Percentiles rank a stretch among this genome's conserved stretches.
phyloP scores from a whole-genome alignment of 2,888 invertebrate species.

The Choreutis nemorana region DNA sequence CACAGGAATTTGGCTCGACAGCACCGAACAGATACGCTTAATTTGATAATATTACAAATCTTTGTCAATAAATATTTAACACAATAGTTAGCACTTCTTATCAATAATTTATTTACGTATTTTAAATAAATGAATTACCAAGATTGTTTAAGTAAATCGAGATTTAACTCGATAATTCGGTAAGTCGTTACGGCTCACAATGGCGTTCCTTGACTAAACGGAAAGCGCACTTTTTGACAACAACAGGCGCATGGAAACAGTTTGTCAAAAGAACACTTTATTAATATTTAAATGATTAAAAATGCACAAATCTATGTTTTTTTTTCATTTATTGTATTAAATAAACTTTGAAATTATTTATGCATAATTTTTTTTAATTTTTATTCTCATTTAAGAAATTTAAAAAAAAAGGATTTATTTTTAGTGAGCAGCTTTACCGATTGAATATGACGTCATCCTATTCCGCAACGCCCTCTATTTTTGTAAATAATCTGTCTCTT shows the following conservation, averaged over 20 bases:
- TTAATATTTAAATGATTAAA: conserved; percentile 1
- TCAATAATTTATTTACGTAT: conserved; percentile 42
- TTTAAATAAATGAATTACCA: conserved; percentile 44
- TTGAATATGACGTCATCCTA: conserved; percentile 7
- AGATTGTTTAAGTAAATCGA: conserved; percentile 74
- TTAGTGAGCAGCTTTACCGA: conserved; percentile 1
- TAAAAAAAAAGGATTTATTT: not conserved
- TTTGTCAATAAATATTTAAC: conserved; percentile 49
- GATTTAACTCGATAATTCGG: conserved; percentile 70
- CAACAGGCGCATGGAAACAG: conserved; percentile 20
- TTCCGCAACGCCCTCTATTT: conserved; percentile 38
- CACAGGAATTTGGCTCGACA: conserved; percentile 74
- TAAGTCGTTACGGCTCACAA: conserved; percentile 86
- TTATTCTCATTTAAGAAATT: not conserved
- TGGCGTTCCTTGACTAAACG: conserved; percentile 76
- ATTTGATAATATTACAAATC: conserved; percentile 46
- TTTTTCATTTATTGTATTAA: not conserved
- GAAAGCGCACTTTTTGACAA: conserved; percentile 30
- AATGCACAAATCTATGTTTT: not conserved
- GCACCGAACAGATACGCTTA: conserved; percentile 64
- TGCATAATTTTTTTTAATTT: not conserved
- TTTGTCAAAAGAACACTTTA: conserved; percentile 18
- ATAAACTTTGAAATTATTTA: not conserved
- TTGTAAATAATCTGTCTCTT: conserved; percentile 24
- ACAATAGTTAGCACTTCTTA: conserved; percentile 40